A percentile compares a stretch with the other conserved stretches of the same genome.
Conservation (phyloP, 2,888 invertebrate genomes). For the Drosophila kanekoi region DNA sequence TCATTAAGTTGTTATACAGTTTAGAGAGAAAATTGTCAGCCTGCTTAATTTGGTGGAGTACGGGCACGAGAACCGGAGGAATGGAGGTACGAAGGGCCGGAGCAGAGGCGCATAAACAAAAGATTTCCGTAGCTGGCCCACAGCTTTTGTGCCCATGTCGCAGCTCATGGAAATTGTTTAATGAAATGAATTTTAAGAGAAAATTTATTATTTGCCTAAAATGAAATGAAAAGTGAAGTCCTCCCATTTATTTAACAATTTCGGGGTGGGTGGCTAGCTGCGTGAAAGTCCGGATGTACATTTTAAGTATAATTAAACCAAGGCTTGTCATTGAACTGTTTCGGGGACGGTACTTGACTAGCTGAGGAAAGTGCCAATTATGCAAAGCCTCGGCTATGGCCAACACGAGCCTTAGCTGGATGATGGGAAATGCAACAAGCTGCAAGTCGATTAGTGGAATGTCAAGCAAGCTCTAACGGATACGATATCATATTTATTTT, state of each 20-base stretch:
- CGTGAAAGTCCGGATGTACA: constrained; percentile 52
- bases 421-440: constrained; percentile 33
- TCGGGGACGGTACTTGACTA: not conserved
- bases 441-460: not conserved
- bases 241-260: constrained; percentile 49
- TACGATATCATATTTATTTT: constrained; percentile 2
- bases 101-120: constrained; percentile 68
- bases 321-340: constrained; percentile 38
- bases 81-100: constrained; percentile 10
- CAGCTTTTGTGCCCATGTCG: constrained; percentile 46
- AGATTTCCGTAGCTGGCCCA: constrained; percentile 68
- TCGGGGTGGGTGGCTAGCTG: constrained; percentile 10
- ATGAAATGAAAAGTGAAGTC: constrained; percentile 75
- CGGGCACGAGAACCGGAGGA: constrained; percentile 4
- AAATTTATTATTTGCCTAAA: constrained; percentile 76
- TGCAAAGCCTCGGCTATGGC: constrained; percentile 28
- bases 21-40: constrained; percentile 82
- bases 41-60: constrained; percentile 75
- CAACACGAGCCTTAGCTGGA: constrained; percentile 28
- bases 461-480: not conserved
- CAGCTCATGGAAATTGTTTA: constrained; percentile 73
- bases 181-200: constrained; percentile 77
- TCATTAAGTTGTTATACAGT: constrained; percentile 82
- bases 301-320: constrained; percentile 70
- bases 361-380: constrained; percentile 46